A percentile compares a stretch with the other conserved stretches of the same genome.
These are phyloP conservation scores for Carettochelys insculpta DNA, from an alignment of 2,113 vertebrate species.

Conservation along the genomic window DNA sequence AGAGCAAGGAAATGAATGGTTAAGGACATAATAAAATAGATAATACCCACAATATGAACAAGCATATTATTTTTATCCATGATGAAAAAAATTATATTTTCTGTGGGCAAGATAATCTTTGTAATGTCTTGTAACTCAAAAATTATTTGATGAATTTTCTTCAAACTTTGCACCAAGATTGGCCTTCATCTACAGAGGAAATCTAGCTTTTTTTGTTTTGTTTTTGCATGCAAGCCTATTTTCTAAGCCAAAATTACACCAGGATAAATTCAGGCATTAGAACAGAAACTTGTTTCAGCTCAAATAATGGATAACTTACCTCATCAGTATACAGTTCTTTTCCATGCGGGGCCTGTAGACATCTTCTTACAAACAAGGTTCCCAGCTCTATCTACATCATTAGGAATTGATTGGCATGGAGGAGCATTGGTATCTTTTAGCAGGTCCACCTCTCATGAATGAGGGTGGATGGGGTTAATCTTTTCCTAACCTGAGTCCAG, in stretches of 20 bases:
- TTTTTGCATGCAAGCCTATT: background rate
- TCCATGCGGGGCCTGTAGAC: background rate
- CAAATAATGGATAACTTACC: rapidly evolving
- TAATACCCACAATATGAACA: background rate
- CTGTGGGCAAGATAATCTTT: background rate
- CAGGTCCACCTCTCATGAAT: too few species aligned
- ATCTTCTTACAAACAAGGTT: background rate
- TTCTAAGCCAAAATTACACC: background rate
- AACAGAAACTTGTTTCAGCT: background rate
- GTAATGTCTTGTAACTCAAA: background rate
- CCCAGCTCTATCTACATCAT: too few species aligned
- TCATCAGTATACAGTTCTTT: background rate
- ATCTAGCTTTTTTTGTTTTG: background rate
- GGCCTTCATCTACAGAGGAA: background rate
- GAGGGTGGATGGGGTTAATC: too few species aligned
- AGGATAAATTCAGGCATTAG: background rate
- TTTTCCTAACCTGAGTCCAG: too few species aligned
- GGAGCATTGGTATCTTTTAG: too few species aligned
- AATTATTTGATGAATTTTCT: background rate
- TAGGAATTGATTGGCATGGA: too few species aligned
- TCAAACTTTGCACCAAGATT: background rate
- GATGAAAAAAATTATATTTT: background rate
- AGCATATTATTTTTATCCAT: background rate
- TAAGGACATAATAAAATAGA: background rate
- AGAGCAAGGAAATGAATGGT: background rate